phyloP scores from a whole-genome alignment of 2,113 vertebrate species.

The Neodon shergylaensis region DNA sequence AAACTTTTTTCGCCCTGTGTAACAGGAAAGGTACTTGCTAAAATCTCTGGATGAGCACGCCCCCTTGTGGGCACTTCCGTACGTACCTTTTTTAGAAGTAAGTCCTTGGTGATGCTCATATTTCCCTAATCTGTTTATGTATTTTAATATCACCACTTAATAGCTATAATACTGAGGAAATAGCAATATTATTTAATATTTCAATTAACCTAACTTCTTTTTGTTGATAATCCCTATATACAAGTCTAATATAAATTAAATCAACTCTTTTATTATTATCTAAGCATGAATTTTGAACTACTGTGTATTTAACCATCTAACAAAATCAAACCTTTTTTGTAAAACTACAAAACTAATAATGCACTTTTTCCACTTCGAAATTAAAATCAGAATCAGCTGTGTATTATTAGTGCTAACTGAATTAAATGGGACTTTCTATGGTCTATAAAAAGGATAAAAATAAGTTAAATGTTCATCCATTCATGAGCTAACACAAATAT shows the following conservation, averaged over 20 bases:
- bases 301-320: slow-evolving; percentile 45
- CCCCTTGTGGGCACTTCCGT: slow-evolving; percentile 73
- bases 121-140: background rate
- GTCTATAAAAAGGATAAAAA: background rate
- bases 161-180: background rate
- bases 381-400: slow-evolving; percentile 50
- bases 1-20: slow-evolving; percentile 26
- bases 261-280: background rate
- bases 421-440: background rate
- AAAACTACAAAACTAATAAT: background rate
- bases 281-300: slow-evolving; percentile 32
- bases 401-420: background rate
- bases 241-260: background rate
- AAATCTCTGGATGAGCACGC: slow-evolving; percentile 68
- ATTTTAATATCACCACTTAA: background rate
- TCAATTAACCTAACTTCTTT: background rate
- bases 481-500: background rate
- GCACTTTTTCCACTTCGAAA: slow-evolving; percentile 26
- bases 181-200: slow-evolving; percentile 6
- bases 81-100: background rate
- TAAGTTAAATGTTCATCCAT: background rate
- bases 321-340: slow-evolving; percentile 49
- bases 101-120: background rate
- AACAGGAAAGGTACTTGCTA: slow-evolving; percentile 11
- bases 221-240: slow-evolving; percentile 19